Percentiles rank a stretch among this genome's conserved stretches.
These are phyloP conservation scores for Dichetophora obliterata DNA, from an alignment of 2,888 invertebrate genomes.

Conservation along the genomic window DNA sequence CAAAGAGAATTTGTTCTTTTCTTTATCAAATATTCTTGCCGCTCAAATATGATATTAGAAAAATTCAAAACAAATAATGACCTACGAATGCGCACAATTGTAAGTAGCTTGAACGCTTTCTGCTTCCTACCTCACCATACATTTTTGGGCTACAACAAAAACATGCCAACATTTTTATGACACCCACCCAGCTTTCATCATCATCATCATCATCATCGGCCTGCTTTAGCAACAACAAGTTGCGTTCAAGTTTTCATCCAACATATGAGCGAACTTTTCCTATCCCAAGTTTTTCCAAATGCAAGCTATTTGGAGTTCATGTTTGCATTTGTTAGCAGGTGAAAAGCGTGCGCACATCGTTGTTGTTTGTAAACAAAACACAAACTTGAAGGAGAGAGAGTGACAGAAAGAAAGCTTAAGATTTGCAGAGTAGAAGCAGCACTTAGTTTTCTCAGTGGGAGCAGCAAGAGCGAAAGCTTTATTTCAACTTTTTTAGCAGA, in stretches of 20 bases:
- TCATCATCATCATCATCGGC: not conserved
- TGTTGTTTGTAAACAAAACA: conserved; percentile 26
- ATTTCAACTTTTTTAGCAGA: not conserved
- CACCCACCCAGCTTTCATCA: not conserved
- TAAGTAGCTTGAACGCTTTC: not conserved
- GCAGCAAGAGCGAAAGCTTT: not conserved
- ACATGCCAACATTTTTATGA: not conserved
- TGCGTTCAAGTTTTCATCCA: not conserved
- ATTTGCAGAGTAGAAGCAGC: no score
- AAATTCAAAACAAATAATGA: no score
- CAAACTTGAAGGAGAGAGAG: conserved; percentile 5
- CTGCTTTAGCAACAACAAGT: not conserved
- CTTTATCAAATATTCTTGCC: not conserved
- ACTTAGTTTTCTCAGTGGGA: not conserved
- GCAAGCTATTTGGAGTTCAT: not conserved
- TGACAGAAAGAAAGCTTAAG: not conserved
- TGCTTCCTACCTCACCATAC: conserved; percentile 37
- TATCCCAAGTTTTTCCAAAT: conserved; percentile 34
- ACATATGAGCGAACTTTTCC: conserved; percentile 28
- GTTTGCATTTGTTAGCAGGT: not conserved
- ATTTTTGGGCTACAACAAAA: not conserved
- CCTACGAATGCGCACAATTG: no score
- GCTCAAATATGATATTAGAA: no score
- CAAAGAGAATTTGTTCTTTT: not conserved
- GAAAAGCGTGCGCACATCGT: not conserved